Evolutionary conservation across 2,113 vertebrate genomes (phyloP), one percentile per base, ranked within the genome.

Genomic region (Leptobrachium leishanense): DNA sequence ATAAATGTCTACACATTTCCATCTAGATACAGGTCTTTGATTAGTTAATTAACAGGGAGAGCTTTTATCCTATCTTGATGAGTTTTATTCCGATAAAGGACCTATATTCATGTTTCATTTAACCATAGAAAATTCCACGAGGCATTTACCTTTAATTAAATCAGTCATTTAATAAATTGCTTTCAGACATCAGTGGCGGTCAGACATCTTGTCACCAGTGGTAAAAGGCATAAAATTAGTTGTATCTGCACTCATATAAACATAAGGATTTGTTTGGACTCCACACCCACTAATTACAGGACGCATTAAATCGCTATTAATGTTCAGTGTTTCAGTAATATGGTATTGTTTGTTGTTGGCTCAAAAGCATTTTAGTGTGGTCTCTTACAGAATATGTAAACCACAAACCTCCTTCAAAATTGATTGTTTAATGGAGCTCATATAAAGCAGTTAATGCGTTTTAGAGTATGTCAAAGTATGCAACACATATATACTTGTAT

Each of bases 201-300:
- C 70, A 73, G 77, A 80, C 77, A 73, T 80, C 59, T 57, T 79
- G 77, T 79, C 77, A 80, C 77, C 77, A 74, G 77, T 74, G 70
- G 63, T 68, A 68, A 80, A 53, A 66, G 15, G 40, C 77, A 74
- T 80, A 54, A 79, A 72, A 44, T 68, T 40, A 79, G 72, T 67
- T 73, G 53, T 67, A 64, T 68, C 68, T 80, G n/a, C 66, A 79
- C 46, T 66, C 44, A 55, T 70, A 57, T 74, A 66, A 80, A 80
- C 70, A 73, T 80, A 68, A 44, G 63, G 63, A 74, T 66, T 80
- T 9, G 65, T 73, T 80, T 67, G 57, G 53, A 66, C 76, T 62
- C 41, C 55, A 77, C 46, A 73, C 63, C 53, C 44, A 42, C 70
- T 67, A 80, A 73, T 67, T 67, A 67, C 64, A 80, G 70, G 77